Percentiles rank a stretch among this genome's conserved stretches.
Conservation (phyloP, 2,113 vertebrate species). For the Megalops atlanticus region DNA sequence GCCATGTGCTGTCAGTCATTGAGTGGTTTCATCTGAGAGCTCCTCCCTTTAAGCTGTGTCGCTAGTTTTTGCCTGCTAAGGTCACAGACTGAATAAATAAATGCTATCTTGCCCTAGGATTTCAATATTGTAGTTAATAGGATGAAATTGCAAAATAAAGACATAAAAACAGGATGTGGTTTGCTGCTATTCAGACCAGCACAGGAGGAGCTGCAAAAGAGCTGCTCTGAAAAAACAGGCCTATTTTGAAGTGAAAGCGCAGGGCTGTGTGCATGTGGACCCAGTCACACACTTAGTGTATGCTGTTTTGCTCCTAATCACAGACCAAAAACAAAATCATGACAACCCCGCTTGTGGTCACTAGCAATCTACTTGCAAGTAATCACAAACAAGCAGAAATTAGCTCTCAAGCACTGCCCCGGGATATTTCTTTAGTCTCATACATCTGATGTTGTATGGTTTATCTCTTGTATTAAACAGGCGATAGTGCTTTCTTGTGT, state of each 20-base stretch:
- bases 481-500: not conserved
- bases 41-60: not conserved
- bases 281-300: not conserved
- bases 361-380: not conserved
- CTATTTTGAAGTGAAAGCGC: not conserved
- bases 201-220: not conserved
- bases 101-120: not conserved
- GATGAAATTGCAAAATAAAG: not conserved
- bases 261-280: not conserved
- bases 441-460: slow-evolving; percentile 5
- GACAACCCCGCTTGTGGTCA: not conserved
- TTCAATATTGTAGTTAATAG: not conserved
- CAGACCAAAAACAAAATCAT: not conserved
- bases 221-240: not conserved
- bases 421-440: not conserved
- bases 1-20: not conserved
- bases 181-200: not conserved
- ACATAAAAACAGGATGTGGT: too few relatives aligned
- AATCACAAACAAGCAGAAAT: not conserved
- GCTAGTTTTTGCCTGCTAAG: not conserved
- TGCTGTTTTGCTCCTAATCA: not conserved
- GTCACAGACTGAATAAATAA: too few relatives aligned
- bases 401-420: not conserved
- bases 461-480: slow-evolving; percentile 5
- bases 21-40: not conserved